A percentile compares a stretch with the other conserved stretches of the same genome.
phyloP scores from a whole-genome alignment of 2,113 vertebrate species.

The Megalops atlanticus region DNA sequence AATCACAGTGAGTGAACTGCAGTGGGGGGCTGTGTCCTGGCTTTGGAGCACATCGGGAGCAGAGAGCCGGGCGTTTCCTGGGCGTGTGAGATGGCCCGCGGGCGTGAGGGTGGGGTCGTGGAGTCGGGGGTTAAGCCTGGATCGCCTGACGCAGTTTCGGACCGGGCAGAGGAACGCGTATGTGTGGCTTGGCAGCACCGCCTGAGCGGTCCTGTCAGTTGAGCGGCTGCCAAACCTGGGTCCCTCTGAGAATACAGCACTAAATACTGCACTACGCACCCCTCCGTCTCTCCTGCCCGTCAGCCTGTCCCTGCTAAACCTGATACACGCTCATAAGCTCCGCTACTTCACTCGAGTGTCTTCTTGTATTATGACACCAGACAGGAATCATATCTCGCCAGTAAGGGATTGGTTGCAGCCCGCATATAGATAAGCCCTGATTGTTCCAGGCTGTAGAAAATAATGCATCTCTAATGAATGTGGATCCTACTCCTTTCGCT shows the following conservation, averaged over 20 bases:
- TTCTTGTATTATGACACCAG: too few species aligned
- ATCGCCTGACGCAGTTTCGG: background rate
- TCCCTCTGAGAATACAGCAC: background rate
- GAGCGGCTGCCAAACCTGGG: background rate
- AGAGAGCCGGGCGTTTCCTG: background rate
- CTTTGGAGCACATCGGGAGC: too few species aligned
- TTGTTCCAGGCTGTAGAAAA: background rate
- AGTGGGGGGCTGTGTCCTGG: background rate
- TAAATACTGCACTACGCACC: background rate
- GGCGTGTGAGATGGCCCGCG: background rate
- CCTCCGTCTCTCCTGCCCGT: background rate
- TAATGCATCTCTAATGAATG: background rate
- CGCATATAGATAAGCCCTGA: background rate
- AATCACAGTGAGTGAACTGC: background rate
- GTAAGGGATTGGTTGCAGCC: background rate
- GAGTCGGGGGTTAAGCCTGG: background rate
- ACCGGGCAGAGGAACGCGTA: background rate
- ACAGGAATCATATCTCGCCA: background rate
- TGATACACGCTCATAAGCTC: background rate
- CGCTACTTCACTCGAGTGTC: background rate
- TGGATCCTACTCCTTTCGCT: background rate
- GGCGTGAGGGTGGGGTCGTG: background rate
- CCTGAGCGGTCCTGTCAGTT: constrained; percentile 19
- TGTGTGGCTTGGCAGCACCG: constrained; percentile 10
- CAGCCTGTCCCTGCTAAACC: background rate